phyloP scores from a whole-genome alignment of 2,113 vertebrate species.

The Chlorodrepanis virens region DNA sequence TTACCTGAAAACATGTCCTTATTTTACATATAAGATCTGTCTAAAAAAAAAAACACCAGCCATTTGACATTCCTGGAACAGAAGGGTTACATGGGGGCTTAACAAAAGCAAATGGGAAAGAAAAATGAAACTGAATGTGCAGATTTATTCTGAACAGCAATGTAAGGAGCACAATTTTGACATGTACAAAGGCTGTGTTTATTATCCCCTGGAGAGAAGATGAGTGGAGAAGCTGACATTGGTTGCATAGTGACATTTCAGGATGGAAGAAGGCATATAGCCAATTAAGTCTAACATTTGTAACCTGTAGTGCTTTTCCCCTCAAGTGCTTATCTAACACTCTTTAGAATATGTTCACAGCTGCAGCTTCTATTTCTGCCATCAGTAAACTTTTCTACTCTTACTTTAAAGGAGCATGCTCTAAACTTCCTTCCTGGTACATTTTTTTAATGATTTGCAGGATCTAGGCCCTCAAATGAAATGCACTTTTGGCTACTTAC shows the following conservation, averaged over 20 bases:
- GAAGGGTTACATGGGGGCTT: not conserved
- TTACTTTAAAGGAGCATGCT: constrained; percentile 30
- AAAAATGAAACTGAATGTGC: not conserved
- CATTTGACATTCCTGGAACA: not conserved
- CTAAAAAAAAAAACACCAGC: not conserved
- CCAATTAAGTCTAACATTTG: constrained; percentile 64
- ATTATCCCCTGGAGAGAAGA: constrained; percentile 56
- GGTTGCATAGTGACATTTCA: constrained; percentile 59
- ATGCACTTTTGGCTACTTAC: not conserved
- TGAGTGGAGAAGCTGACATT: constrained; percentile 48
- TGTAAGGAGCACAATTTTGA: constrained; percentile 33
- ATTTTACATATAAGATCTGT: not conserved
- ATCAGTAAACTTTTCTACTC: constrained; percentile 43
- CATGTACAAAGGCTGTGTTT: constrained; percentile 44
- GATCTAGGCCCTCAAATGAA: not conserved
- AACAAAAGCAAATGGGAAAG: not conserved
- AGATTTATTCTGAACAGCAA: constrained; percentile 29
- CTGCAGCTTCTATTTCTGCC: constrained; percentile 61
- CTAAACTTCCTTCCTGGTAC: constrained; percentile 31
- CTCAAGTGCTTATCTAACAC: constrained; percentile 64
- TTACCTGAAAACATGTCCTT: not conserved
- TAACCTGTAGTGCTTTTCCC: constrained; percentile 62
- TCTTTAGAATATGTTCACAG: constrained; percentile 62
- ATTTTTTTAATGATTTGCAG: not conserved
- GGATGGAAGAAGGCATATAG: constrained; percentile 47